A percentile compares a stretch with the other conserved stretches of the same genome.
These are phyloP conservation scores for Drosophila nr. perissopoda DNA, from an alignment of 2,888 invertebrate genomes.

Conservation along the genomic window DNA sequence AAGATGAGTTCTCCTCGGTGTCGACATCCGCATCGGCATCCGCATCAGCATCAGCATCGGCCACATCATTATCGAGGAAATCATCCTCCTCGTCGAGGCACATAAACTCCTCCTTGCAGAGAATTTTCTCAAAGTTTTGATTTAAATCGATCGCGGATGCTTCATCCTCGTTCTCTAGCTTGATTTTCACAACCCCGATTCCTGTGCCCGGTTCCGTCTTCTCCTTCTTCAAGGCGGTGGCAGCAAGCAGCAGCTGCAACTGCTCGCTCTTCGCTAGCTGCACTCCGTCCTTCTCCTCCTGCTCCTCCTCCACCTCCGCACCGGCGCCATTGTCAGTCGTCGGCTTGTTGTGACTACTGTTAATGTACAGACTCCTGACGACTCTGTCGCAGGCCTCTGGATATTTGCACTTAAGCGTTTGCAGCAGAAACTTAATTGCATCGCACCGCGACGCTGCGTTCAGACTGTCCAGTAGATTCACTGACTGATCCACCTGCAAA, in stretches of 20 bases:
- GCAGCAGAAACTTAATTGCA: constrained; percentile 83
- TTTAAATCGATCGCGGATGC: constrained; percentile 78
- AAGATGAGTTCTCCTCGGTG: constrained; percentile 73
- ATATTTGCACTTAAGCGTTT: constrained; percentile 83
- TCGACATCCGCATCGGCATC: constrained; percentile 51
- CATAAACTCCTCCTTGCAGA: constrained; percentile 84
- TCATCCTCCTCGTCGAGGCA: constrained; percentile 84
- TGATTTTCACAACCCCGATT: constrained; percentile 43
- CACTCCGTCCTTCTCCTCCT: constrained; percentile 21
- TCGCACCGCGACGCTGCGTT: constrained; percentile 82
- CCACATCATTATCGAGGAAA: constrained; percentile 65
- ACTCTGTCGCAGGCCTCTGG: constrained; percentile 84
- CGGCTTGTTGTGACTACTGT: constrained; percentile 60
- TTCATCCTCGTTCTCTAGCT: constrained; percentile 44
- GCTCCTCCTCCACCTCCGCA: constrained; percentile 2
- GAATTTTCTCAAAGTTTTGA: constrained; percentile 85
- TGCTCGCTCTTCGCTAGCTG: constrained; percentile 73
- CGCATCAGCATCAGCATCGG: constrained; percentile 36
- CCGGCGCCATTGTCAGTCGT: constrained; percentile 69
- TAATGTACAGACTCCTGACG: constrained; percentile 77
- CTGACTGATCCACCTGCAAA: constrained; percentile 83
- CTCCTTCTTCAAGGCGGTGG: constrained; percentile 80
- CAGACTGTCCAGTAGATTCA: constrained; percentile 83
- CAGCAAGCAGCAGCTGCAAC: constrained; percentile 70
- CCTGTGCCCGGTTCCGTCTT: constrained; percentile 69